Conservation (phyloP, 2,113 vertebrate genomes). For the Thalassarche chlororhynchos region DNA sequence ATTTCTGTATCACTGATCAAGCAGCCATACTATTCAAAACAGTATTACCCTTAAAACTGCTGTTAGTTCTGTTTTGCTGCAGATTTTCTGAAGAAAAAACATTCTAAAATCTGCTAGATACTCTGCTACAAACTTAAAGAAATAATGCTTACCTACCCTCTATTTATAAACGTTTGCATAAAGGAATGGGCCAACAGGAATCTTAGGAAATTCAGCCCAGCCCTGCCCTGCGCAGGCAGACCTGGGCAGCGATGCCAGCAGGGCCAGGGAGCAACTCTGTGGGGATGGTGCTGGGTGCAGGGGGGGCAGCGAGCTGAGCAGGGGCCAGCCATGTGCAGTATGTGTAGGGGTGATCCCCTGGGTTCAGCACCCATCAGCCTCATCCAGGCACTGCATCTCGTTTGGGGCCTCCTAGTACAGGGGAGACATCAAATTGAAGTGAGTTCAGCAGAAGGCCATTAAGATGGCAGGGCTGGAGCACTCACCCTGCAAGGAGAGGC, state of each 20-base stretch:
- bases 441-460: not conserved
- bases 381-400: not conserved
- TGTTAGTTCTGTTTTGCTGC: not conserved
- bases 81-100: not conserved
- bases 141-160: not conserved
- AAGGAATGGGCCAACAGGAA: not conserved
- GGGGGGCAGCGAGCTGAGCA: accelerated
- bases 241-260: accelerated
- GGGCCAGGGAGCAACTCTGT: not conserved
- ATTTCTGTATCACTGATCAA: not conserved
- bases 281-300: too few species aligned
- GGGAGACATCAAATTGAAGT: not conserved
- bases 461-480: not conserved
- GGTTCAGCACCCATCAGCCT: not conserved
- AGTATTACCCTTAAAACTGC: not conserved
- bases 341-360: not conserved
- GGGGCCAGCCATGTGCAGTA: too few species aligned
- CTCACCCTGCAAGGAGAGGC: not conserved
- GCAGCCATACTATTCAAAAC: not conserved
- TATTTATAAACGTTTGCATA: not conserved
- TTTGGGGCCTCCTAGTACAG: not conserved
- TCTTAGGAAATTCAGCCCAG: not conserved
- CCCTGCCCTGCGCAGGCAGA: not conserved
- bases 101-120: not conserved
- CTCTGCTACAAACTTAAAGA: not conserved